These are phyloP conservation scores for Campylomormyrus tamandua DNA, from an alignment of 2,113 vertebrate genomes.

Conservation along the genomic window DNA sequence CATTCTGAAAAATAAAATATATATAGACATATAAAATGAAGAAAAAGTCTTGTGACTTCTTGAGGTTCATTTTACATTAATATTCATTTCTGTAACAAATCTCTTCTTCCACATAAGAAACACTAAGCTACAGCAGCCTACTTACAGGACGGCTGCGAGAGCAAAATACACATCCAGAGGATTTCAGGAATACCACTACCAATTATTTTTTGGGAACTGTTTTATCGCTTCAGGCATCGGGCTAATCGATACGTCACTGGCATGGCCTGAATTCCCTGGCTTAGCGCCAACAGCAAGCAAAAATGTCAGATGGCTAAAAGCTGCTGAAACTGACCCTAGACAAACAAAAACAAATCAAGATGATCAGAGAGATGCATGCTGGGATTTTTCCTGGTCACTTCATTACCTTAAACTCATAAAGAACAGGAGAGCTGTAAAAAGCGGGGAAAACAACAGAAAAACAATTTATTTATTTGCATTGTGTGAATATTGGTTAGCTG, in stretches of 20 bases:
- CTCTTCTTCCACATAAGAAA: slow-evolving; percentile 45
- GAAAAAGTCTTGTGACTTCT: background rate
- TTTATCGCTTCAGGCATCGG: background rate
- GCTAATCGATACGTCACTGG: background rate
- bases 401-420: background rate
- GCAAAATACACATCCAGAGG: background rate
- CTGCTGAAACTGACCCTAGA: background rate
- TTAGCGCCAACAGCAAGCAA: too few relatives aligned
- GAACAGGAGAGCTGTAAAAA: background rate
- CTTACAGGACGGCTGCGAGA: background rate
- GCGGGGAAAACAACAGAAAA: background rate
- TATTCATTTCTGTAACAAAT: slow-evolving; percentile 54
- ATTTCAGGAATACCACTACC: slow-evolving; percentile 43
- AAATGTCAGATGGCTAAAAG: background rate
- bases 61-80: slow-evolving; percentile 34
- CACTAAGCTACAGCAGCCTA: slow-evolving; percentile 35
- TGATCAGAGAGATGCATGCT: background rate
- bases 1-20: slow-evolving; percentile 41
- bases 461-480: background rate
- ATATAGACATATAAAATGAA: background rate
- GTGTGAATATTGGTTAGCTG: background rate
- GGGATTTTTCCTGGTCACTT: background rate
- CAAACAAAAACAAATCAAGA: background rate
- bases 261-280: background rate
- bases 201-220: slow-evolving; percentile 37